Conservation (phyloP, 2,888 invertebrate genomes). For the Cryptocheilus praepositus region DNA sequence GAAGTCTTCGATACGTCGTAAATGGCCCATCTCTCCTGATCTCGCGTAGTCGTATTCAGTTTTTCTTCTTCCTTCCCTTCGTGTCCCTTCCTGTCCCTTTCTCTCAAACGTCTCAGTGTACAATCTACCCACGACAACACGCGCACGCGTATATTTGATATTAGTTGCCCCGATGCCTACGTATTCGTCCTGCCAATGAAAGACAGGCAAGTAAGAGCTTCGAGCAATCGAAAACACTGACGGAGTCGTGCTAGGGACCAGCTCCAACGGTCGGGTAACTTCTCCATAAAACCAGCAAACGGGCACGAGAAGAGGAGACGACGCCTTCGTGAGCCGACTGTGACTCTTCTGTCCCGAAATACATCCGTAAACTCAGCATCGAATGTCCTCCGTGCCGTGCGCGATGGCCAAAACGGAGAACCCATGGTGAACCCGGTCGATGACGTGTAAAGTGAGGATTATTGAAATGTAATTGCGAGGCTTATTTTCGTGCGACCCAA, state of each 20-base stretch:
- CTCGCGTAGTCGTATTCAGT: conserved; percentile 5
- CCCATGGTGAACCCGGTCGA: no score
- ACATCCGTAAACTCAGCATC: no score
- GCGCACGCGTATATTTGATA: no score
- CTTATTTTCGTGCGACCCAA: conserved; percentile 2
- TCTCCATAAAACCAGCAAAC: no score
- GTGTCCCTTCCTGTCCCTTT: conserved; percentile 26
- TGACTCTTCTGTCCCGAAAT: no score
- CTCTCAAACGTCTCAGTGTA: conserved; percentile 18
- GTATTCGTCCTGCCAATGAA: conserved; percentile 34
- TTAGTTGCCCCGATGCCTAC: conserved; percentile 28
- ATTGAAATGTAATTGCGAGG: no score
- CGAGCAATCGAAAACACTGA: conserved; percentile 26
- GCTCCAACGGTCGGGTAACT: no score
- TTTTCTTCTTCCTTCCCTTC: conserved; percentile 7
- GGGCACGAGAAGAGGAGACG: no score
- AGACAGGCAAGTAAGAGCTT: conserved; percentile 27
- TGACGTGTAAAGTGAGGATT: no score
- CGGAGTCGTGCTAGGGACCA: neutral
- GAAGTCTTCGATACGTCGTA: conserved; percentile 60
- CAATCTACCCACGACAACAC: neutral
- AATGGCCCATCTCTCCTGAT: conserved; percentile 40
- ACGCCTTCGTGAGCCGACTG: no score
- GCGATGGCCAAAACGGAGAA: no score
- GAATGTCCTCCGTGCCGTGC: no score